Conservation (phyloP, 1,140 invertebrate genomes). For the Camponotus vicinus region DNA sequence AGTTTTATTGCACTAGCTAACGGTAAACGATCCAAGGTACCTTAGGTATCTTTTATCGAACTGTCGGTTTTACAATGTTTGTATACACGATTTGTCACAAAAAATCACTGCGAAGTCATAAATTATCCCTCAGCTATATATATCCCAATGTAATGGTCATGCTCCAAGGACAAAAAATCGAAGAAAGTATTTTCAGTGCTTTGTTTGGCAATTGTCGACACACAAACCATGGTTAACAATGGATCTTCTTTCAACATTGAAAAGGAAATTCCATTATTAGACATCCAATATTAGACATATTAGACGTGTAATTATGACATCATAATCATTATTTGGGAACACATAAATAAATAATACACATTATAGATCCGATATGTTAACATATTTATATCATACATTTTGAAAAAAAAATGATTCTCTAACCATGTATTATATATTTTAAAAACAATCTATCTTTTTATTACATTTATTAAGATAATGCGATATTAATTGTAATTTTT, state of each 20-base stretch:
- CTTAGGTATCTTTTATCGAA: slow-evolving; percentile 79
- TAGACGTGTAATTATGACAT: no score
- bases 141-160: not conserved
- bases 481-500: not conserved
- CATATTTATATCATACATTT: not conserved
- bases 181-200: slow-evolving; percentile 41
- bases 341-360: slow-evolving; percentile 1
- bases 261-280: slow-evolving; percentile 9
- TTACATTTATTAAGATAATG: not conserved
- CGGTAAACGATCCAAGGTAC: slow-evolving; percentile 60
- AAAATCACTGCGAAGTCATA: slow-evolving; percentile 80
- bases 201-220: not conserved
- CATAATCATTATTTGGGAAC: no score
- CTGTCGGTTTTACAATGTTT: slow-evolving; percentile 81
- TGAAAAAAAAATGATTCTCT: not conserved
- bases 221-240: not conserved
- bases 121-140: slow-evolving; percentile 73
- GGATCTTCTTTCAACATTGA: not conserved
- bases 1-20: slow-evolving; percentile 80
- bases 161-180: slow-evolving; percentile 32
- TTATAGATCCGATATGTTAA: not conserved
- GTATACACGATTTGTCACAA: slow-evolving; percentile 84
- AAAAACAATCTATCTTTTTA: not conserved
- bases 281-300: not conserved
- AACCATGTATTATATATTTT: not conserved